phyloP scores from a whole-genome alignment of 2,113 vertebrate species.

The Chaenocephalus aceratus region DNA sequence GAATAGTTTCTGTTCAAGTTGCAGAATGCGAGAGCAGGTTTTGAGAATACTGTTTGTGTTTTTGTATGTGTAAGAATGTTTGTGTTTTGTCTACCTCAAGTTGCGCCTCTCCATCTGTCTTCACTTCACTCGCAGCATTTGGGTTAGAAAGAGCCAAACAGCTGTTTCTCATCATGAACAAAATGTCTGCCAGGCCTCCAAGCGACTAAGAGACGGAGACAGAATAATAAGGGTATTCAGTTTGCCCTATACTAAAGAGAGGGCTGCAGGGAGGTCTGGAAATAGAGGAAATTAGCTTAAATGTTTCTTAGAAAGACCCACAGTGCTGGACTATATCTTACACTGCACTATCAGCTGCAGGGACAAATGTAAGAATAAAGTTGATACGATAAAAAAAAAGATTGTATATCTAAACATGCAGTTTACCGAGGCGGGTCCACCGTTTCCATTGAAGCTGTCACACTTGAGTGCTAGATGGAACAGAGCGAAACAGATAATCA shows the following conservation, averaged over 20 bases:
- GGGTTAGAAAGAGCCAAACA: slow-evolving; percentile 71
- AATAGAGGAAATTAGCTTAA: slow-evolving; percentile 5
- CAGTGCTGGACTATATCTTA: neutral
- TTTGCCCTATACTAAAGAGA: slow-evolving; percentile 7
- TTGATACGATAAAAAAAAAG: too few relatives aligned
- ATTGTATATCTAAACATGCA: neutral
- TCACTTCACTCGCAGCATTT: neutral
- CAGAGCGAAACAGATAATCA: neutral
- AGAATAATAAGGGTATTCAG: slow-evolving; percentile 47
- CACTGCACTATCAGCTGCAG: too few relatives aligned
- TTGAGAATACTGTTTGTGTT: neutral
- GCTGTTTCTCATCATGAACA: slow-evolving; percentile 73
- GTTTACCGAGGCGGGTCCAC: slow-evolving; percentile 39
- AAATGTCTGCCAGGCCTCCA: slow-evolving; percentile 60
- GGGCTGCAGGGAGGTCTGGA: neutral
- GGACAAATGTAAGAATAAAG: neutral
- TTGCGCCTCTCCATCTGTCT: slow-evolving; percentile 64
- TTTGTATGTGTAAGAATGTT: neutral
- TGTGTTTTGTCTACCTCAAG: slow-evolving; percentile 75
- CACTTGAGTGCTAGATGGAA: slow-evolving; percentile 72
- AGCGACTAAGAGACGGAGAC: slow-evolving; percentile 52
- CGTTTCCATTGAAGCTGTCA: slow-evolving; percentile 37
- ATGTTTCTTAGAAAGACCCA: slow-evolving; percentile 1
- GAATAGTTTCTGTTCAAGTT: slow-evolving; percentile 70
- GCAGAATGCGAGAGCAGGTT: neutral